Evolutionary conservation across 2,888 invertebrate genomes (phyloP).

Genomic region (Coelogynopora nodosa): DNA sequence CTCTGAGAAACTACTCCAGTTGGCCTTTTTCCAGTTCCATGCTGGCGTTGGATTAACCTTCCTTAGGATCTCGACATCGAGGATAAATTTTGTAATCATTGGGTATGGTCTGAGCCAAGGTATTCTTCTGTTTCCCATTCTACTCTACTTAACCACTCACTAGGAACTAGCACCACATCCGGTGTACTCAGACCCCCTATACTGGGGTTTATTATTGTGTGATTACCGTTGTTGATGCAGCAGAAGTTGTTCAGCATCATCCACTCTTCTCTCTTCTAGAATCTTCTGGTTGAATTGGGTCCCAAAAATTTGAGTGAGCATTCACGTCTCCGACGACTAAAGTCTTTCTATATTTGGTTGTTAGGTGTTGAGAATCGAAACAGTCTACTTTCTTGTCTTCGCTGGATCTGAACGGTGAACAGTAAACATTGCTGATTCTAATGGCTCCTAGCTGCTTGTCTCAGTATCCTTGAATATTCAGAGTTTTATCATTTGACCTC

Average conservation of each 20-base stretch:
- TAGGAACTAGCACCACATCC: not conserved
- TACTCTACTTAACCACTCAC: not conserved
- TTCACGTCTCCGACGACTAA: not conserved
- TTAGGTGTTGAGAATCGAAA: not conserved
- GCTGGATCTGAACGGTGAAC: not conserved
- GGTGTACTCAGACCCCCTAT: not conserved
- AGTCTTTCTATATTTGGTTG: not conserved
- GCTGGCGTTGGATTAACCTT: not conserved
- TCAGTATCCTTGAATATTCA: not conserved
- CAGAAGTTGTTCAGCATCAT: not conserved
- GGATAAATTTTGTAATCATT: not conserved
- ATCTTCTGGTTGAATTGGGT: not conserved
- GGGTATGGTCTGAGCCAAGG: not conserved
- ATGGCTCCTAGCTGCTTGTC: not conserved
- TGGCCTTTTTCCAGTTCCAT: not conserved
- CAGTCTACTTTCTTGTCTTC: not conserved
- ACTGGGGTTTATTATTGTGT: not conserved
- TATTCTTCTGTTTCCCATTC: not conserved
- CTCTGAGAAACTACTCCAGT: not conserved
- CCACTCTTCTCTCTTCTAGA: not conserved
- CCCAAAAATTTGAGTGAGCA: not conserved
- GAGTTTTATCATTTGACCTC: not conserved
- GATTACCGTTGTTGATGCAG: not conserved
- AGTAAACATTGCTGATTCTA: not conserved
- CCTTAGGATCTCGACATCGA: not conserved